Conservation (phyloP, 1,140 invertebrate genomes). For the Drosophila orosa region DNA sequence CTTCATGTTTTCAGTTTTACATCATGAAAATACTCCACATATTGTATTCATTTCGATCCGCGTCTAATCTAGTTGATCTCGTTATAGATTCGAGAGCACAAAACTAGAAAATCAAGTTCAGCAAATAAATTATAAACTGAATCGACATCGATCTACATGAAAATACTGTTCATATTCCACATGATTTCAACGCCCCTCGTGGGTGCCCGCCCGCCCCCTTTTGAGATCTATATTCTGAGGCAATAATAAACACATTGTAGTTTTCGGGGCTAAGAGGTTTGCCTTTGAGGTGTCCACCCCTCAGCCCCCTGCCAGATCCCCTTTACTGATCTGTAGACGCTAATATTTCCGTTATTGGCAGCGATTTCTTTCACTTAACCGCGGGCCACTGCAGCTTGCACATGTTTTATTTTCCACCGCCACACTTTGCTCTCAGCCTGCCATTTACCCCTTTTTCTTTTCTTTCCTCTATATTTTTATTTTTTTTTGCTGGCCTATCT, state of each 20-base stretch:
- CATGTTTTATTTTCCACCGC: slow-evolving; percentile 63
- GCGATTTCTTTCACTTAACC: slow-evolving; percentile 78
- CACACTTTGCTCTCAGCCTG: slow-evolving; percentile 51
- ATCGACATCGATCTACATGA: slow-evolving; percentile 13
- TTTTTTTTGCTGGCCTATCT: slow-evolving; percentile 29
- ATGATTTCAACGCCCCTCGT: slow-evolving; percentile 19
- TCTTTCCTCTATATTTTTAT: not conserved
- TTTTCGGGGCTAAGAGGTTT: slow-evolving; percentile 21
- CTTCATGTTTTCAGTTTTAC: slow-evolving; percentile 8
- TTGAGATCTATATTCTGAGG: slow-evolving; percentile 16
- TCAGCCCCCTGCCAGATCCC: slow-evolving; percentile 2
- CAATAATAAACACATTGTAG: slow-evolving; percentile 80
- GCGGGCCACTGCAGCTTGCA: slow-evolving; percentile 76
- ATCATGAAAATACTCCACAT: not conserved
- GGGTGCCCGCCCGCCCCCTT: not conserved
- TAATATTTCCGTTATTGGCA: slow-evolving; percentile 80
- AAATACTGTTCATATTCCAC: slow-evolving; percentile 35
- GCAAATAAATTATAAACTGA: slow-evolving; percentile 26
- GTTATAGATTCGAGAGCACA: slow-evolving; percentile 27
- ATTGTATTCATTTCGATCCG: slow-evolving; percentile 7
- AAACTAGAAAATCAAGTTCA: slow-evolving; percentile 47
- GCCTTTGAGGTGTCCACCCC: slow-evolving; percentile 38
- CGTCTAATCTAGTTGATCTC: slow-evolving; percentile 34
- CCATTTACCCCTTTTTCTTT: slow-evolving; percentile 25
- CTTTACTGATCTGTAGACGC: slow-evolving; percentile 47